phyloP scores from a whole-genome alignment of 1,140 invertebrate species.

The Ridgeia piscesae region DNA sequence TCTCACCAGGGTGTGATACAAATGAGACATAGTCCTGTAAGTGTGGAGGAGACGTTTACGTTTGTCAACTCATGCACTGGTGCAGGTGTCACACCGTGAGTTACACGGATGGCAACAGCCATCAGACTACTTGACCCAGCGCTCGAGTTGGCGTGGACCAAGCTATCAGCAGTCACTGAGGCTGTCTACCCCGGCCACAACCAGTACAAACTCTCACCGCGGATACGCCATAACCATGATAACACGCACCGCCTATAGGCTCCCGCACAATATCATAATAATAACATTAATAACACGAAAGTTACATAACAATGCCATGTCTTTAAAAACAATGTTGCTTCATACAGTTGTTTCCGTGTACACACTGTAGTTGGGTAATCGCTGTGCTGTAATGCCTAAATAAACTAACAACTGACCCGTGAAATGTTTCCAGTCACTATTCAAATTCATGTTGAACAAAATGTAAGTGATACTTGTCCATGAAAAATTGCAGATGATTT shows the following conservation, averaged over 20 bases:
- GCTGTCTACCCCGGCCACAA: background rate
- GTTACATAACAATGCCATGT: background rate
- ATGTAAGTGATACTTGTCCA: background rate
- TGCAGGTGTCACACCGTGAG: background rate
- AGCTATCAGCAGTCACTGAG: background rate
- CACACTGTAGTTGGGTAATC: background rate
- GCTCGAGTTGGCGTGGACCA: background rate
- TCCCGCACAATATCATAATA: too few relatives aligned
- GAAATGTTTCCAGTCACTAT: too few relatives aligned
- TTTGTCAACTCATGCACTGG: background rate
- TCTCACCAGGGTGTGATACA: background rate
- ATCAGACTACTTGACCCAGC: background rate
- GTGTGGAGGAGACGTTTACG: background rate
- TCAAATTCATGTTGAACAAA: background rate
- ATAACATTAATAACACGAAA: too few relatives aligned
- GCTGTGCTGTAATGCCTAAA: background rate
- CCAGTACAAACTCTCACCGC: background rate
- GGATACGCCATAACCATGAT: too few relatives aligned
- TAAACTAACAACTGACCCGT: background rate
- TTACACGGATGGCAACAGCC: background rate
- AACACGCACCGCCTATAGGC: too few relatives aligned
- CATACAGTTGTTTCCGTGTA: background rate
- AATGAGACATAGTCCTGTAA: background rate
- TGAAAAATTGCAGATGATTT: background rate
- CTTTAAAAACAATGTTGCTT: too few relatives aligned